Evolutionary conservation across 1,140 invertebrate genomes (phyloP), one percentile per base, ranked within the genome.

Genomic region (Caenorhabditis tropicalis): DNA sequence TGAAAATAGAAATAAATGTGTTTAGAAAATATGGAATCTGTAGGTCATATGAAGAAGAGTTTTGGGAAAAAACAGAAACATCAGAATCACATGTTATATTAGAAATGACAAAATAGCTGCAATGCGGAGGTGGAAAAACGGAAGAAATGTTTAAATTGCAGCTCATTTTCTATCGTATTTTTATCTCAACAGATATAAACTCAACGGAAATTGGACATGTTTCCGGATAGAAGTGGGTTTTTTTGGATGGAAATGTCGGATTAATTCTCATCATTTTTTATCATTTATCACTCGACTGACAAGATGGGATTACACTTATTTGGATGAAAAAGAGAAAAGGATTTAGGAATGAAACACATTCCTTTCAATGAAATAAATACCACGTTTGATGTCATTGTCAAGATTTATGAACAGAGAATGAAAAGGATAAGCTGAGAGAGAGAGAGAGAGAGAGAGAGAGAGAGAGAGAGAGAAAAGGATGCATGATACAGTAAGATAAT

Each of bases 301-400:
- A 74, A 24, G 36, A 43, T 43, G 19, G n/a, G 65, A 74, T 74
- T 74, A 74, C 10, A 46, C 15, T 43, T 24, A 74, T 74, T 43
- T 43, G 65, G 43, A 74, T 74, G 0, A 60, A 36, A 33, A 29
- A 27, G 15, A 58, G 27, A 27, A 43, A 12, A 12, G 39, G 39
- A 43, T 43, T 43, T 43, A 43, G 24, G 36, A 36, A 36, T 74
- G 65, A 29, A 74, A 74, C 65, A 74, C 16, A 19, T 0, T 15
- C n/a, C 43, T 74, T 74, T 10, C 19, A 46, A 31, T 10, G 27
- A 19, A 7, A 33, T 65, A 46, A 74, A 74, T 74, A 36, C 15
- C n/a, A 43, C 36, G 9, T 33, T 74, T 74, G 65, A 74, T 74
- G 65, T 74, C 65, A 74, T 74, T 65, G 29, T 15, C 16, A 33